Evolutionary conservation across 2,113 vertebrate genomes (phyloP).

Genomic region (Lethenteron reissneri): DNA sequence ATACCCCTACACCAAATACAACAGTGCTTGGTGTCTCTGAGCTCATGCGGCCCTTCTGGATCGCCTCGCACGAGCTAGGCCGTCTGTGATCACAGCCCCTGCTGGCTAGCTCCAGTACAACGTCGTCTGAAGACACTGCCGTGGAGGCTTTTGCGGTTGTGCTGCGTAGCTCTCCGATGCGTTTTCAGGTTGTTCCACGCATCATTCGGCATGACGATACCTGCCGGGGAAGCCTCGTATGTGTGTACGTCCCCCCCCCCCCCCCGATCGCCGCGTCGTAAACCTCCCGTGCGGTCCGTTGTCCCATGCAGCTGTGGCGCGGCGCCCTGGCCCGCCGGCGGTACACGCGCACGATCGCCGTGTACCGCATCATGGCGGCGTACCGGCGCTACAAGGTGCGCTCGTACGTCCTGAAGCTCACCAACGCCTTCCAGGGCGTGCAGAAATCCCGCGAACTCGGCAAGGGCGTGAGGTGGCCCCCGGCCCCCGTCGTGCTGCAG

Average conservation of each 20-base stretch:
- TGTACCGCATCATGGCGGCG: constrained; percentile 50
- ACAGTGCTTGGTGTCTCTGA: no score
- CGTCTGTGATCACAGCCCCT: no score
- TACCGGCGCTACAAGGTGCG: constrained; percentile 62
- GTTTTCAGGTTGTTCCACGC: no score
- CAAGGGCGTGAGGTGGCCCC: constrained; percentile 40
- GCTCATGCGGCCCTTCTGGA: no score
- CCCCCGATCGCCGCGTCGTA: neutral
- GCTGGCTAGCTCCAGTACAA: no score
- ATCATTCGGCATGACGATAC: no score
- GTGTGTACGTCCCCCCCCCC: neutral
- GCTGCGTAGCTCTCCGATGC: no score
- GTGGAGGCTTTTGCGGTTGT: no score
- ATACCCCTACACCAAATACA: no score
- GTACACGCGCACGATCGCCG: constrained; percentile 34
- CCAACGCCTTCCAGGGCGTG: constrained; percentile 31
- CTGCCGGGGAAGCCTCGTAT: no score
- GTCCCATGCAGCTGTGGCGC: constrained; percentile 40
- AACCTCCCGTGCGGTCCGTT: neutral
- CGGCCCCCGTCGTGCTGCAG: constrained; percentile 28
- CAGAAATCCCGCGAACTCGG: constrained; percentile 42
- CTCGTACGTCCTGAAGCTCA: constrained; percentile 44
- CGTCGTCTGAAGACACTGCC: no score
- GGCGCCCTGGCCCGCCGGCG: constrained; percentile 44
- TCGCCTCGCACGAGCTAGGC: no score